These are phyloP conservation scores for Cirrhinus molitorella DNA, from an alignment of 2,797 vertebrate genomes.

Conservation along the genomic window DNA sequence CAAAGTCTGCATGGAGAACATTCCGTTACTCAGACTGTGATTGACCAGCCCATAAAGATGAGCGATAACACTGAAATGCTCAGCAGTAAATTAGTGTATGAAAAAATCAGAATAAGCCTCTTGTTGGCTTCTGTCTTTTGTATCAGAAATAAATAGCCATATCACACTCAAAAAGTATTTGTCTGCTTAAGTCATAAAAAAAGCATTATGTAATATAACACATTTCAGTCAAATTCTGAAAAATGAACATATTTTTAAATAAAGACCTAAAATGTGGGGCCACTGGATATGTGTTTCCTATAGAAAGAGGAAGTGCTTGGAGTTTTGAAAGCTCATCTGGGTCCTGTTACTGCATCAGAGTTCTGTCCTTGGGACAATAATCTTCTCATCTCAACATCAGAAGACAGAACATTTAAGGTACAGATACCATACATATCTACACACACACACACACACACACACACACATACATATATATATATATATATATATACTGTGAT, in stretches of 20 bases:
- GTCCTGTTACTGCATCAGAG: constrained; percentile 84
- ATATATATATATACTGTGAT: too few relatives aligned
- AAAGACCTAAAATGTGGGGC: neutral
- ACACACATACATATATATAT: too few relatives aligned
- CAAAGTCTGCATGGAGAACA: constrained; percentile 40
- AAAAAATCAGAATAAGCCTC: neutral
- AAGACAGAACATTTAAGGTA: constrained; percentile 92
- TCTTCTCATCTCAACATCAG: constrained; percentile 84
- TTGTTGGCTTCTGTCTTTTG: neutral
- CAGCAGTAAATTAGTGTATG: neutral
- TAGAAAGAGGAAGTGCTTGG: constrained; percentile 71
- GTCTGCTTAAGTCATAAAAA: neutral
- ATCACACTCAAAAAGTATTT: neutral
- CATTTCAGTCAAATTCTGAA: neutral
- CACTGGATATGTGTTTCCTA: constrained; percentile 14
- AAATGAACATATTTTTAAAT: neutral
- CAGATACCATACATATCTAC: too few relatives aligned
- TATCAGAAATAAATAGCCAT: neutral
- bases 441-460: too few relatives aligned
- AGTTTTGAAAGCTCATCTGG: constrained; percentile 81
- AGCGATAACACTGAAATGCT: constrained; percentile 12
- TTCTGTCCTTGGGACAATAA: constrained; percentile 85
- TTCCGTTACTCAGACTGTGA: constrained; percentile 30
- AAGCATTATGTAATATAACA: neutral
- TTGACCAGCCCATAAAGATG: constrained; percentile 18